These are phyloP conservation scores for Galeopterus variegatus DNA, from an alignment of 2,113 vertebrate genomes.

Conservation along the genomic window DNA sequence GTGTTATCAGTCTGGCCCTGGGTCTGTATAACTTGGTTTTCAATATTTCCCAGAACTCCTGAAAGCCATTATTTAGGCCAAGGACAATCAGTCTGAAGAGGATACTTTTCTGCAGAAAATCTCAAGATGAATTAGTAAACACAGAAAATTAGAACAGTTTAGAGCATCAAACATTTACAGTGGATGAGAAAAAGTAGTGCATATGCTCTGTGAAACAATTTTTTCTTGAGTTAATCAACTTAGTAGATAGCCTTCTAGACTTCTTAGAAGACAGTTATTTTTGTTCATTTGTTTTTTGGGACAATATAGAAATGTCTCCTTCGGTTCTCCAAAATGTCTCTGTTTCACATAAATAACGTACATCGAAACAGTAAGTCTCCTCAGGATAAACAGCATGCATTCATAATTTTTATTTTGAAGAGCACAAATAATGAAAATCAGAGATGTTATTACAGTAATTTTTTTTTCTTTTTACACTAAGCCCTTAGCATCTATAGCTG, in stretches of 20 bases:
- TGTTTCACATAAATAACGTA: slow-evolving; percentile 49
- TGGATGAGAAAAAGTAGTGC: neutral
- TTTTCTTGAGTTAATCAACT: slow-evolving; percentile 36
- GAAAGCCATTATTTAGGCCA: neutral
- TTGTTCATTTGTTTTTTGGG: neutral
- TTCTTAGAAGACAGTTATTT: neutral
- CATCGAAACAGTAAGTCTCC: slow-evolving; percentile 36
- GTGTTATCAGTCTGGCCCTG: neutral
- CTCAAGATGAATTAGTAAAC: slow-evolving; percentile 1
- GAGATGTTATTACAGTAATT: slow-evolving; percentile 41
- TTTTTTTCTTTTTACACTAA: slow-evolving; percentile 58
- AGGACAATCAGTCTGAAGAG: neutral
- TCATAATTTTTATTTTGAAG: slow-evolving; percentile 69
- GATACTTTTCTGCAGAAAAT: neutral
- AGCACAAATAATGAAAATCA: slow-evolving; percentile 41
- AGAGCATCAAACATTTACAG: neutral
- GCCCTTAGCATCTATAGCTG: neutral
- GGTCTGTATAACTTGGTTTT: neutral
- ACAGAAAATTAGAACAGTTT: slow-evolving; percentile 33
- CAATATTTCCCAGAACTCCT: neutral
- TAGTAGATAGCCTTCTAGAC: neutral
- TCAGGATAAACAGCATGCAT: neutral
- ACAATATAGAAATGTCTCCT: neutral
- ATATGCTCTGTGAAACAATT: neutral
- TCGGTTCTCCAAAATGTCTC: neutral